Evolutionary conservation across 2,797 vertebrate species (phyloP).

Genomic region (Channallabes apus): DNA sequence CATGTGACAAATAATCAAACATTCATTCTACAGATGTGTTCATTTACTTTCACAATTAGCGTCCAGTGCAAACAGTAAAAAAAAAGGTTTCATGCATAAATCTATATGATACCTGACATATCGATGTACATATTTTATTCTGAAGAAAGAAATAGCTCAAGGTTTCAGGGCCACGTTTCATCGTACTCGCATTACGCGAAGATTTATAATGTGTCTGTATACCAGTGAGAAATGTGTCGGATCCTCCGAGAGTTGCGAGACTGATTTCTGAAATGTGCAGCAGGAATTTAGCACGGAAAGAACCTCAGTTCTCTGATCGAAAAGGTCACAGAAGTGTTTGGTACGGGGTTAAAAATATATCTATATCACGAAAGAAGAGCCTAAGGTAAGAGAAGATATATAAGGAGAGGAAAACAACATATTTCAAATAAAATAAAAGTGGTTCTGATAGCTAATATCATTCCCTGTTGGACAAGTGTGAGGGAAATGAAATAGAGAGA

Average conservation of each 20-base stretch:
- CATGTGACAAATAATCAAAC: too few relatives aligned
- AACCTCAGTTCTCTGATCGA: not conserved
- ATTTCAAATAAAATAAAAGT: conserved; percentile 3
- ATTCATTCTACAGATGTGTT: not conserved
- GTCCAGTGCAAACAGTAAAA: not conserved
- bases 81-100: not conserved
- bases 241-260: not conserved
- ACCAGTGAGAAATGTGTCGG: conserved; percentile 3
- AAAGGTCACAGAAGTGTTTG: not conserved
- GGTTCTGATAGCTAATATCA: not conserved
- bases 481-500: not conserved
- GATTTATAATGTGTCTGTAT: conserved; percentile 3
- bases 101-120: not conserved
- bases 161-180: not conserved
- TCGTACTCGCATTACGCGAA: not conserved
- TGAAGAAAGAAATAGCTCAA: not conserved
- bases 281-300: not conserved
- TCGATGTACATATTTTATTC: not conserved
- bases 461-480: not conserved
- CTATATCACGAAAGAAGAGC: not conserved
- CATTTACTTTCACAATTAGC: not conserved
- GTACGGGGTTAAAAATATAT: too few relatives aligned
- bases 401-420: not conserved
- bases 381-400: not conserved
- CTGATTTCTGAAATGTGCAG: not conserved